Base-by-base conservation (phyloP, 92 coral and sea anemone genomes). In the Hydrozoanthus gracilis region DNA sequence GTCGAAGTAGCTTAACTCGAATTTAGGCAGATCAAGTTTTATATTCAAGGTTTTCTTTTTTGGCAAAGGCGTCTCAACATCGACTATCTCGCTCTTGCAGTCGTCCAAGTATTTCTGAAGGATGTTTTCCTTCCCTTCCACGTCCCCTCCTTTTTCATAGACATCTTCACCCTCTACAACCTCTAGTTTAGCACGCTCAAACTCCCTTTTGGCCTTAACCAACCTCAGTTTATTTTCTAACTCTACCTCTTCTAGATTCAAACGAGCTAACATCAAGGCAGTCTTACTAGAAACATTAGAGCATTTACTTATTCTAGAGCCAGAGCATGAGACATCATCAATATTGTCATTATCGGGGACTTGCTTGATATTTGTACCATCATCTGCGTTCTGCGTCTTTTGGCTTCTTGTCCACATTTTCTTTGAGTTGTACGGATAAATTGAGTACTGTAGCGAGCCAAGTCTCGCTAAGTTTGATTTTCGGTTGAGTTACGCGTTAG, bases 401-500 rank as follows among this genome's bases (percentile, higher is more conserved):
- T n/a, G n/a, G n/a, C n/a, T n/a, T n/a, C n/a, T n/a, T n/a, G n/a
- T n/a, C n/a, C n/a, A 66, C 71, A 66, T 66, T 2, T 4, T 9
- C 20, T 44, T 4, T 66, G n/a, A 66, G 8, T 3, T 66, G 8
- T 66, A 14, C 3, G 35, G 71, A 66, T 66, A 9, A 15, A 66
- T 66, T 66, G 71, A 66, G 71, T 66, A 66, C 71, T 66, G 71
- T 66, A 14, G 20, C 71, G 71, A 66, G 71, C 71, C 71, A 66
- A 66, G 20, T 66, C 71, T 66, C 71, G 71, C 3, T 66, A 14
- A 14, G 5, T 9, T 66, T 3, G n/a, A 27, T 2, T 15, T 9
- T 66, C n/a, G 71, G 35, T 66, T 66, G 8, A 66, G 71, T 66
- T 14, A 66, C 8, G 5, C 71, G 71, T 14, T 66, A 2, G 5